These are phyloP conservation scores for Scytalopus superciliaris DNA, from an alignment of 2,113 vertebrate species.

Conservation along the genomic window DNA sequence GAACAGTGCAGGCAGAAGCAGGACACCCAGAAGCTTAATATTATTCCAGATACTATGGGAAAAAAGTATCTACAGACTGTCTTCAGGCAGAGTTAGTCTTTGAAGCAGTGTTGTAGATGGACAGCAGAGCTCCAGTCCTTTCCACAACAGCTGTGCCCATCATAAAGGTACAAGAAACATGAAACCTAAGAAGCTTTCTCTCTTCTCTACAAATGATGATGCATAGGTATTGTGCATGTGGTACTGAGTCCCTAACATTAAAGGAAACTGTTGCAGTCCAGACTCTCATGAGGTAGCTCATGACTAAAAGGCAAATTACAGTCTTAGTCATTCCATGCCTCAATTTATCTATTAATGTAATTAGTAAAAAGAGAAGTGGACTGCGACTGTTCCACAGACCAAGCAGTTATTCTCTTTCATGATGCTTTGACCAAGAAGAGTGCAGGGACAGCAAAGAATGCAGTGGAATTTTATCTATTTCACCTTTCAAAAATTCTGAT, in stretches of 20 bases:
- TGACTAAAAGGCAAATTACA: not conserved
- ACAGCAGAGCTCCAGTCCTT: not conserved
- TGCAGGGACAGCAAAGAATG: not conserved
- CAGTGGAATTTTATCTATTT: not conserved
- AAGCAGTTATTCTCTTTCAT: not conserved
- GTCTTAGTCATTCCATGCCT: not conserved
- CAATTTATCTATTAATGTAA: not conserved
- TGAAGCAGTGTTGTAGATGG: not conserved
- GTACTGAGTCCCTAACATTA: not conserved
- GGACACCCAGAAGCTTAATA: not conserved
- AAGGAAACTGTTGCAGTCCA: not conserved
- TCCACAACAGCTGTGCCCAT: not conserved
- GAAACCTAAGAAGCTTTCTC: not conserved
- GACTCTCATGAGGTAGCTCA: not conserved
- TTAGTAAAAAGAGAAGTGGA: not conserved
- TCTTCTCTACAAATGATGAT: not conserved
- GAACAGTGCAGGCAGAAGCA: not conserved
- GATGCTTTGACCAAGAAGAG: not conserved
- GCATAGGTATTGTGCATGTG: not conserved
- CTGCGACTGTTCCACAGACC: not conserved
- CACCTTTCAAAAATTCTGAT: not conserved
- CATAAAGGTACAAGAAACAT: accelerated
- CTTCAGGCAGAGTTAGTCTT: not conserved
- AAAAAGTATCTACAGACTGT: not conserved
- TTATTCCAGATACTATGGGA: not conserved